Evolutionary conservation across 2,113 vertebrate genomes (phyloP), one percentile per base, ranked within the genome.

Genomic region (Vimba vimba): DNA sequence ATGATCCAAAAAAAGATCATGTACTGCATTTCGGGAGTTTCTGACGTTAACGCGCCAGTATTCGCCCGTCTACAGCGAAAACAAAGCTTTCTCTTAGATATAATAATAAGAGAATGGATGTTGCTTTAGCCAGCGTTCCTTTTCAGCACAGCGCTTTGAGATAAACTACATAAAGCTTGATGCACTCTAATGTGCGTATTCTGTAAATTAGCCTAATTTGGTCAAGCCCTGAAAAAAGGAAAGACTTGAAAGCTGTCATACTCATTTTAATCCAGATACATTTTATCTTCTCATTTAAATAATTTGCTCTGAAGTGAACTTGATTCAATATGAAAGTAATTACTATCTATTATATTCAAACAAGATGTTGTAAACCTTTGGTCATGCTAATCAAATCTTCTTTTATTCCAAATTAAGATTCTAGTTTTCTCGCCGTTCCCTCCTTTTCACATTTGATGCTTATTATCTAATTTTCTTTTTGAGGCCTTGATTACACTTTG

Each of bases 281-380:
- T 91, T 93, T 93, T 90, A 93, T 92, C 87, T 90, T 89, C 92
- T 94, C 89, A 90, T 93, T 93, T 91, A 92, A 87, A 92, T 91
- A 73, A 90, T 93, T 93, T 93, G 92, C 92, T 92, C 87, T 87
- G 89, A 92, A 91, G 90, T 91, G 91, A 92, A 91, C 89, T 92
- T 86, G 90, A 91, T 93, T 93, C 89, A 90, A 91, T 87, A 85
- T 87, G 88, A 93, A 91, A 91, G 91, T 94, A 94, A 94, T 95
- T 94, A 94, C 82, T 87, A 90, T 92, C 92, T 92, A 92, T 93
- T 94, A 93, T 94, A 93, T 92, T 94, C 92, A 93, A 92, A 94
- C 91, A 93, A 91, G 93, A 92, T 93, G 92, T 93, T 93, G 92
- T 91, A 93, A 94, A 94, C 93, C 94, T 94, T 92, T 93, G 91